Base-by-base conservation (phyloP, 2,797 vertebrate genomes). In the Pampus argenteus region DNA sequence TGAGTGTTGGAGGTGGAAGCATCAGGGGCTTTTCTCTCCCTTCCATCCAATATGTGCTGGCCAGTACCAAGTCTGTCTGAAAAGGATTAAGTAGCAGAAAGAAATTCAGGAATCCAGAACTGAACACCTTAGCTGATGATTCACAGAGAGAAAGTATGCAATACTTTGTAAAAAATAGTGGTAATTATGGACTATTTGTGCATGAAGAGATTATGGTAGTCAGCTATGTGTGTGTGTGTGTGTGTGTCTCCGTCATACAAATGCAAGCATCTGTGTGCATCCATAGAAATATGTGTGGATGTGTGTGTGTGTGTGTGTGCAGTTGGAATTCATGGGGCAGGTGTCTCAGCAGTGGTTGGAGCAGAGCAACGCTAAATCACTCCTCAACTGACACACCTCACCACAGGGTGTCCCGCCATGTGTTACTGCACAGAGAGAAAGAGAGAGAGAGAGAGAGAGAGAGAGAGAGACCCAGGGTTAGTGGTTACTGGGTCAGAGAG, bases 401-500 rank as follows among this genome's bases (percentile, higher is more conserved):
- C 92, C 83, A 83, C 88, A 77, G 89, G 91, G 91, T 90, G 92
- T 92, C 92, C 86, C 75, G 77, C 92, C 90, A 95, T 94, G 94
- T 95, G 92, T 93, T 94, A 90, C 92, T 81, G 88, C 91, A 93
- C 58, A 58, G 83, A 63, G 61, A 44, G 59, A 56, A 62, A 44
- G 25, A 50, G 23, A 13, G 36, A 23, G 15, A 23, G 36, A 20
- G 59, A 23, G 52, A 44, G 15, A 23, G 36, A 20, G 59, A 23
- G 52, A 44, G 45, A 25, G 40, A 71, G 59, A 75, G 64, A 79
- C 80, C 73, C 64, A 47, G 44, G 75, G 71, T 60, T 73, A 83
- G 69, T 28, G 28, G 82, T 84, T 83, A 89, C 77, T 81, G 73
- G 86, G 85, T 89, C 87, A 87, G 48, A 75, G 59, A 68, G 62